These are phyloP conservation scores for Microtus pennsylvanicus DNA, from an alignment of 2,113 vertebrate species.

Conservation along the genomic window DNA sequence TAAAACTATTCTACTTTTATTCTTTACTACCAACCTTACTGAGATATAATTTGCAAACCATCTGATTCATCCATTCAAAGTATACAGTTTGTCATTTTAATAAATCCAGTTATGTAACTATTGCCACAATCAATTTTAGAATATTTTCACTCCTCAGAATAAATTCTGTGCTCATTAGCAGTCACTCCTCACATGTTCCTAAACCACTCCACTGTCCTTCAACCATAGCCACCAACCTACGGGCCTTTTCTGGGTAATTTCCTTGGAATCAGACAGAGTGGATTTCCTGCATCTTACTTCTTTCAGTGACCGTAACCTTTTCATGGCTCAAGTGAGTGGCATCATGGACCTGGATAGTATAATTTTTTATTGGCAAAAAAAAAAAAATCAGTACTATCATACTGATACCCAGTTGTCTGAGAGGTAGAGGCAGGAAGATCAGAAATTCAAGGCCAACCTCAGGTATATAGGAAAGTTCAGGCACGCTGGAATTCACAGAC, in stretches of 20 bases:
- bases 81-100: neutral
- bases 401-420: neutral
- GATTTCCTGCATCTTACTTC: neutral
- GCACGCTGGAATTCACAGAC: neutral
- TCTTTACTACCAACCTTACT: neutral
- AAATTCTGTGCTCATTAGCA: neutral
- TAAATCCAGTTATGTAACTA: neutral
- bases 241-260: neutral
- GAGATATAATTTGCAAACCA: neutral
- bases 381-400: no score
- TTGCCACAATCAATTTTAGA: neutral
- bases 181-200: neutral
- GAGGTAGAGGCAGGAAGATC: neutral
- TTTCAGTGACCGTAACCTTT: neutral
- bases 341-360: neutral
- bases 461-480: neutral
- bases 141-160: neutral
- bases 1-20: neutral
- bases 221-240: neutral
- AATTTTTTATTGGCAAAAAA: neutral
- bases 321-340: neutral
- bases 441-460: neutral
- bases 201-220: no score
- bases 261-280: neutral
- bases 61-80: neutral